Base-by-base conservation (phyloP, 2,888 invertebrate species). In the Mythimna pallens region DNA sequence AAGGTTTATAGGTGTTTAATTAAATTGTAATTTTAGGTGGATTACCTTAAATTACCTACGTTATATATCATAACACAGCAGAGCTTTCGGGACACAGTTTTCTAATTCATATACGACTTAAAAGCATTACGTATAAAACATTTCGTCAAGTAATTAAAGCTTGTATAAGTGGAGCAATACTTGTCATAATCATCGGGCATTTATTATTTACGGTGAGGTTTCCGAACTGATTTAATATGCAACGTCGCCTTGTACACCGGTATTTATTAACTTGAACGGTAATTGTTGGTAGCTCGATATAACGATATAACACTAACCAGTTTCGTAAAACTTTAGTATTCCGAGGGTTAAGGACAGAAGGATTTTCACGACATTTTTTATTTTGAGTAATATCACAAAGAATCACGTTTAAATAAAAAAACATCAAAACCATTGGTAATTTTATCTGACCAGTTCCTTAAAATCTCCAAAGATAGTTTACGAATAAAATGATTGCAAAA, bases 141-240 rank as follows among this genome's bases (percentile, higher is more conserved):
- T 90, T 83, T 87, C 89, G 89, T 87, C 86, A 86, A 88, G 91
- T 92, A 94, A 94, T 94, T 93, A 94, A 93, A 91, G 91, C 90
- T 89, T 89, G 89, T 90, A 86, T 90, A 91, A 91, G 90, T 90
- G 91, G 90, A 87, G 89, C 89, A 90, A 90, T 92, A 90, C 90
- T 93, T 92, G 92, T 92, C 92, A 91, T 92, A 78, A 94, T 92
- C 90, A 91, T 89, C 86, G 87, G 80, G 74, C 86, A 89, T 92
- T 89, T 92, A 94, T 92, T 93, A 94, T 93, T 93, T 86, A 93
- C 87, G 78, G 85, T 79, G 81, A 87, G 86, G 91, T 89, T 89
- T 82, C 90, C 89, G 89, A 92, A 91, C 89, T 92, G 93, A 94
- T 94, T 93, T 93, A 94, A 90, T 93, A 94, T 94, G 93, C 93